Percentiles rank a stretch among this genome's conserved stretches.
Evolutionary conservation across 2,113 vertebrate genomes (phyloP).

Genomic region (Corythornis vintsioides): DNA sequence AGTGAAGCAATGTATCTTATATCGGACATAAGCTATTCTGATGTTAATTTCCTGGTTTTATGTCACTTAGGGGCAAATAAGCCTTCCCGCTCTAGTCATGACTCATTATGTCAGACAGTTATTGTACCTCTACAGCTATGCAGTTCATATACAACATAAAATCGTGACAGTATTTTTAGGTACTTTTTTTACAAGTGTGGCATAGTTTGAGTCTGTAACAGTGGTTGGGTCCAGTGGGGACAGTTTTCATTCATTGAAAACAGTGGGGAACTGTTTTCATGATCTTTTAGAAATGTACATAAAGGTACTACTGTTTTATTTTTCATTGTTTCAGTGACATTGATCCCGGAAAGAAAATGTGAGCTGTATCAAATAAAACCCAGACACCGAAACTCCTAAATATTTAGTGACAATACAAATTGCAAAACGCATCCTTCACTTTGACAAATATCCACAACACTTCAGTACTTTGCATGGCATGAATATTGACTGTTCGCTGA

Average conservation of each 20-base stretch:
- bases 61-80: slow-evolving; percentile 87
- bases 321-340: slow-evolving; percentile 71
- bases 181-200: slow-evolving; percentile 91
- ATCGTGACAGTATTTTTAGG: slow-evolving; percentile 90
- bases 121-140: slow-evolving; percentile 83
- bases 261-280: slow-evolving; percentile 71
- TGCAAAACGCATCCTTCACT: not conserved
- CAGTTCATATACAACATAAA: slow-evolving; percentile 90
- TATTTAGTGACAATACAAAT: slow-evolving; percentile 47
- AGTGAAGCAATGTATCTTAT: slow-evolving; percentile 68
- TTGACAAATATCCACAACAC: not conserved
- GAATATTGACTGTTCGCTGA: not conserved
- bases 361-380: slow-evolving; percentile 54
- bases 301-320: slow-evolving; percentile 73
- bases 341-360: slow-evolving; percentile 68
- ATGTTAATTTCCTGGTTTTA: slow-evolving; percentile 82
- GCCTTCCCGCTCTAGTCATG: slow-evolving; percentile 86
- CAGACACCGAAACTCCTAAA: not conserved
- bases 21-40: slow-evolving; percentile 67
- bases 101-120: slow-evolving; percentile 88
- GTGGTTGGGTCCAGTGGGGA: slow-evolving; percentile 71
- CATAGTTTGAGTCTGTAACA: slow-evolving; percentile 80
- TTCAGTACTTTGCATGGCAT: not conserved
- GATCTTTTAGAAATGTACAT: slow-evolving; percentile 80
- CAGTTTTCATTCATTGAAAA: slow-evolving; percentile 62